Evolutionary conservation across 2,888 invertebrate genomes (phyloP), one percentile per base, ranked within the genome.

Genomic region (Drosophila formosana): DNA sequence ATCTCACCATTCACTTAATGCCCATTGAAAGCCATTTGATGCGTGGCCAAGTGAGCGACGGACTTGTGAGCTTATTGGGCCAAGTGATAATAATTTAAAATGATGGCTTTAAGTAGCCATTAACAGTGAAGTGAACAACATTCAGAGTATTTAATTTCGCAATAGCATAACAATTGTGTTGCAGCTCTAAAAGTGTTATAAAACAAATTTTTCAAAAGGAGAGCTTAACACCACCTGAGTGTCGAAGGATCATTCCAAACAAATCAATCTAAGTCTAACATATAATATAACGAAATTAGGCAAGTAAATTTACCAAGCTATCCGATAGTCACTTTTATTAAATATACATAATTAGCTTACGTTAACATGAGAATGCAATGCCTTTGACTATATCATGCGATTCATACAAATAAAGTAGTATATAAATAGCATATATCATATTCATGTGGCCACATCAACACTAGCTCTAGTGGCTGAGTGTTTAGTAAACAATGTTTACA

Each of bases 51-150:
- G 86, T 73, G 78, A 80, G 83, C 80, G 65, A 50, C 55, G 66
- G 68, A 68, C 65, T 80, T 55, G 50, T 53, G 13, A 47, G 66
- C 56, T 58, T 60, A 58, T 49, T 67, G 75, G 56, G 62, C 75
- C 75, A 70, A 83, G 80, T 82, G 74, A 74, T 74, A 75, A 75
- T 74, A 75, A 74, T 85, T 88, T 81, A 65, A 82, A 82, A 88
- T 83, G 85, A 88, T 85, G 85, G 74, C 88, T 85, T 83, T 88
- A 85, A 85, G 81, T 83, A 88, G 72, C 81, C 81, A 72, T 84
- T 78, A 83, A 82, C n/a, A 86, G 75, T 73, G 80, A 80, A 82
- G 74, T 78, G 74, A 68, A 74, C 64, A 53, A 61, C 66, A 64
- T 65, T 61, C 60, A 63, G 63, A 60, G 49, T 63, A 25, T 55